phyloP scores from a whole-genome alignment of 2,797 vertebrate genomes.

The Periophthalmus magnuspinnatus region DNA sequence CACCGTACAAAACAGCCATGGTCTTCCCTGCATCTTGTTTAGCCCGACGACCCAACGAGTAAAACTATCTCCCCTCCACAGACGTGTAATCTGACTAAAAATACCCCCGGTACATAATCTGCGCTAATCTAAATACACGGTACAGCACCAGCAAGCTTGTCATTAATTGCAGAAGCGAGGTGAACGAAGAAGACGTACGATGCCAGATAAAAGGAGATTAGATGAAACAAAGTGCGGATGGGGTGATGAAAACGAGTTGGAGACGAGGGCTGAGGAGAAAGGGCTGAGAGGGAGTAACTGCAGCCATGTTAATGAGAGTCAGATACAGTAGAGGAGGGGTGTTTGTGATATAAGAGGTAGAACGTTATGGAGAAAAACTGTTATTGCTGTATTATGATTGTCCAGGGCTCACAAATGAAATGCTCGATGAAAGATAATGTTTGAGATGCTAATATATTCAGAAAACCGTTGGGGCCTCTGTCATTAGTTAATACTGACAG shows the following conservation, averaged over 20 bases:
- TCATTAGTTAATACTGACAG: conserved; percentile 9
- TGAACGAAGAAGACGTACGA: conserved; percentile 18
- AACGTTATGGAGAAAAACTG: conserved; percentile 14
- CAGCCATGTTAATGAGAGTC: conserved; percentile 34
- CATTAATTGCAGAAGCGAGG: conserved; percentile 43
- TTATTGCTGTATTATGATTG: conserved; percentile 3
- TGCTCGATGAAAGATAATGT: conserved; percentile 1
- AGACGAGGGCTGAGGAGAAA: conserved; percentile 16
- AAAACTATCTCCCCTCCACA: conserved; percentile 15
- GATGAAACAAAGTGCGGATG: conserved; percentile 32
- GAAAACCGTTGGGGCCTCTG: conserved; percentile 4
- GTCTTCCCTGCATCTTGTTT: background rate
- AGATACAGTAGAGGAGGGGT: conserved; percentile 4
- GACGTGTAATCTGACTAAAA: conserved; percentile 42
- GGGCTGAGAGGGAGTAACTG: conserved; percentile 16
- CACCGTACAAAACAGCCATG: background rate
- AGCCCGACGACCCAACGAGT: conserved; percentile 21
- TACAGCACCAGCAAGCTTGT: conserved; percentile 36
- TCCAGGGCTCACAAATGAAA: conserved; percentile 10
- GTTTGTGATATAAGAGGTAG: conserved; percentile 13
- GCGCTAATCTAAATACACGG: conserved; percentile 31
- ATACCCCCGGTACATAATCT: conserved; percentile 31
- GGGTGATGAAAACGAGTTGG: conserved; percentile 30
- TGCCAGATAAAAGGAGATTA: conserved; percentile 47
- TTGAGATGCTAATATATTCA: background rate